phyloP scores from a whole-genome alignment of 2,888 invertebrate genomes.

The Melanophora roralis region DNA sequence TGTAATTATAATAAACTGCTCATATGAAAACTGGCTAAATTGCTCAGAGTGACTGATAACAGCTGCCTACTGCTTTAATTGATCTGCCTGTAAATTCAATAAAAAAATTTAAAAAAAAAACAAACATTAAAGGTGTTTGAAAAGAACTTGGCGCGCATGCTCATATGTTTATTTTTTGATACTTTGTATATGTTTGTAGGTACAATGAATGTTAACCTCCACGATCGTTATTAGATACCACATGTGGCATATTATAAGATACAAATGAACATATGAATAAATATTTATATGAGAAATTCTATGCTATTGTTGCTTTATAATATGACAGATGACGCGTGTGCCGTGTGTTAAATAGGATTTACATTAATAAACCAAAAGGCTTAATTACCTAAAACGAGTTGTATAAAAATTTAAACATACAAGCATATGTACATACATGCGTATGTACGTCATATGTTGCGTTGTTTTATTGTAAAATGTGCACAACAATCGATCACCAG shows the following conservation, averaged over 20 bases:
- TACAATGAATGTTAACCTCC: conserved; percentile 36
- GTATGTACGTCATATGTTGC: conserved; percentile 41
- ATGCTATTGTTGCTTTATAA: neutral
- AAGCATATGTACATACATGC: neutral
- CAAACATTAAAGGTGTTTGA: conserved; percentile 46
- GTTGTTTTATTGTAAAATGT: conserved; percentile 48
- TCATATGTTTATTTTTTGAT: too few relatives aligned
- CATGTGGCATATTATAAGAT: neutral
- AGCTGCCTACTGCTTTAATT: conserved; percentile 50
- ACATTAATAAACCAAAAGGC: conserved; percentile 51
- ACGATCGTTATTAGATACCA: conserved; percentile 1
- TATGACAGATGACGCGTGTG: conserved; percentile 61
- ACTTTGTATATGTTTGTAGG: neutral
- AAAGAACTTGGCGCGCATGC: conserved; percentile 53
- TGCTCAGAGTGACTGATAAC: conserved; percentile 50
- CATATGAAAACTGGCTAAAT: conserved; percentile 12
- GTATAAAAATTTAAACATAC: conserved; percentile 32
- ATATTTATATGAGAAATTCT: conserved; percentile 13
- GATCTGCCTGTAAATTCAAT: conserved; percentile 35
- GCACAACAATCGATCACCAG: conserved; percentile 71
- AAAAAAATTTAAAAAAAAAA: too few relatives aligned
- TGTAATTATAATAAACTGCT: conserved; percentile 34
- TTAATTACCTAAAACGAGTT: conserved; percentile 38
- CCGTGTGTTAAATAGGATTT: conserved; percentile 55
- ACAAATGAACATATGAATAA: too few relatives aligned